Conservation (phyloP, 2,888 invertebrate genomes). For the Phengaris alcon region DNA sequence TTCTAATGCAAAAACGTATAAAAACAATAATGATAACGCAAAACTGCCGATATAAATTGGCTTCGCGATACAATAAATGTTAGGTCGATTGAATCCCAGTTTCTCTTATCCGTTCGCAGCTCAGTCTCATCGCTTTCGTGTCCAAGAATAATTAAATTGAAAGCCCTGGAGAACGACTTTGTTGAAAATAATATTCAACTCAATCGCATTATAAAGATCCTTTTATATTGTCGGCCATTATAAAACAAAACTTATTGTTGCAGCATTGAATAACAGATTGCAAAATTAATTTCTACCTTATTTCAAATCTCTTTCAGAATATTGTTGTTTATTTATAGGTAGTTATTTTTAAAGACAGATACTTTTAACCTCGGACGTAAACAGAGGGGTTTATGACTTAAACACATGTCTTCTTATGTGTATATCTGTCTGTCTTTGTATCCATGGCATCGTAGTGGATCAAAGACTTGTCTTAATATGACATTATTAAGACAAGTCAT, state of each 20-base stretch:
- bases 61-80: constrained; percentile 29
- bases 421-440: too few species aligned
- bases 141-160: constrained; percentile 73
- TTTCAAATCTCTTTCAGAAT: neutral
- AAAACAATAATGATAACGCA: neutral
- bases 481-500: too few species aligned
- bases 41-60: neutral
- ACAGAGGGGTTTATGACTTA: neutral
- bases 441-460: too few species aligned
- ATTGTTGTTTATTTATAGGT: neutral
- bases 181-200: constrained; percentile 72
- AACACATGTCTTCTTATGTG: too few species aligned
- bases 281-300: constrained; percentile 15
- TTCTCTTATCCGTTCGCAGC: constrained; percentile 36
- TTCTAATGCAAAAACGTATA: neutral
- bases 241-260: constrained; percentile 32
- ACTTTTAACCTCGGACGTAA: neutral
- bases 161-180: constrained; percentile 61
- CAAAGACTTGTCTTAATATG: too few species aligned
- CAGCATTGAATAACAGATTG: constrained; percentile 20
- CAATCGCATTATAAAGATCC: constrained; percentile 74
- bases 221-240: constrained; percentile 49
- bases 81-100: constrained; percentile 40
- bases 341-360: neutral
- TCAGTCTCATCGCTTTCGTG: constrained; percentile 59